Conservation (phyloP, 2,797 vertebrate species). For the Zalophus californianus region DNA sequence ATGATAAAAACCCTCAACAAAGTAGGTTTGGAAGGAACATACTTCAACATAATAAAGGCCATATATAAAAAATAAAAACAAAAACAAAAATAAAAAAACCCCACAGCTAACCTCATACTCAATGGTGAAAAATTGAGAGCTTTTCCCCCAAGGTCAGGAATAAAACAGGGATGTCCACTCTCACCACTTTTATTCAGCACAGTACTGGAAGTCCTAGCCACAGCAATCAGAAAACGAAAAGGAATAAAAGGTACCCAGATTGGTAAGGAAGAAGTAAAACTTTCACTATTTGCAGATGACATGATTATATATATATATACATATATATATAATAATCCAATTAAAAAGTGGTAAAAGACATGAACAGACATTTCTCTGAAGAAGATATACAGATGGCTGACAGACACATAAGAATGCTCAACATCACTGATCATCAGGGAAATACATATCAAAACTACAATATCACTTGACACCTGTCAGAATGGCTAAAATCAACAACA, state of each 20-base stretch:
- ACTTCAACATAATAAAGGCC: too few relatives aligned
- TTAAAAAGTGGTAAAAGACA: not conserved
- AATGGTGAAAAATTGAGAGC: too few relatives aligned
- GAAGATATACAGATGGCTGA: not conserved
- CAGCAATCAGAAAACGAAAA: not conserved
- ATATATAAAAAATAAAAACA: too few relatives aligned
- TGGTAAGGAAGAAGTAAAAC: not conserved
- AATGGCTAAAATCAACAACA: not conserved
- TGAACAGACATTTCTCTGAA: not conserved
- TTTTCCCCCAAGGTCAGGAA: too few relatives aligned
- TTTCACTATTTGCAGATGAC: not conserved
- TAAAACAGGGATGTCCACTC: too few relatives aligned
- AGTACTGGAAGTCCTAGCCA: not conserved
- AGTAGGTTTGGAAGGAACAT: too few relatives aligned
- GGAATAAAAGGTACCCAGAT: not conserved
- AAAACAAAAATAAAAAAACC: too few relatives aligned
- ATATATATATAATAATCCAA: not conserved
- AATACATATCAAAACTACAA: not conserved
- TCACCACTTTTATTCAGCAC: not conserved
- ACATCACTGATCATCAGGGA: not conserved
- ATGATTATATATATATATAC: not conserved
- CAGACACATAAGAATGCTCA: not conserved
- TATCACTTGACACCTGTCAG: not conserved
- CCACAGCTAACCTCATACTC: too few relatives aligned
- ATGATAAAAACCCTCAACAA: too few relatives aligned